Conservation (phyloP, 2,888 invertebrate genomes). For the Schizotus pectinicornis region DNA sequence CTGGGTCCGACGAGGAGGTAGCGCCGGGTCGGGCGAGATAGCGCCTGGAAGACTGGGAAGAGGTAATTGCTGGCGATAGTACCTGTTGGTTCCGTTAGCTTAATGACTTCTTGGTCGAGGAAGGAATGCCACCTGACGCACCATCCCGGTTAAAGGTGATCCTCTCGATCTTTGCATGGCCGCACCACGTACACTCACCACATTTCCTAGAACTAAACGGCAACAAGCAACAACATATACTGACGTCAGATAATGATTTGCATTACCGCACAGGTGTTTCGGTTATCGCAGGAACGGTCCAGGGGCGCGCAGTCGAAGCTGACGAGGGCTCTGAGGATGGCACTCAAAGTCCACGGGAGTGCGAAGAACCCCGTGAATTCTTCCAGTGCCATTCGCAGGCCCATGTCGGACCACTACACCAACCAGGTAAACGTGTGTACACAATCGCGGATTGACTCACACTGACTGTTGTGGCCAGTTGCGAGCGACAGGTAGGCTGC, state of each 20-base stretch:
- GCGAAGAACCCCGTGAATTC: slow-evolving; percentile 79
- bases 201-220: slow-evolving; percentile 38
- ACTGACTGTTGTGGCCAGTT: slow-evolving; percentile 47
- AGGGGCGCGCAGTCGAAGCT: slow-evolving; percentile 13
- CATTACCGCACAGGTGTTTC: slow-evolving; percentile 19
- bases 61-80: slow-evolving; percentile 20
- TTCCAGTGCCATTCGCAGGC: slow-evolving; percentile 85
- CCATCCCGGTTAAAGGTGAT: slow-evolving; percentile 6
- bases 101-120: slow-evolving; percentile 17
- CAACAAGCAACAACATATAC: slow-evolving; percentile 32
- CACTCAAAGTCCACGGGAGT: slow-evolving; percentile 75
- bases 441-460: slow-evolving; percentile 48
- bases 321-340: slow-evolving; percentile 62
- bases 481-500: slow-evolving; percentile 55
- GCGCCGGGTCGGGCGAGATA: too few relatives aligned
- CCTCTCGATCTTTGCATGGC: slow-evolving; percentile 8
- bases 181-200: slow-evolving; percentile 25
- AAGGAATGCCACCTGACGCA: slow-evolving; percentile 14
- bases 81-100: slow-evolving; percentile 30
- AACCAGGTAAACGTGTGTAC: slow-evolving; percentile 29
- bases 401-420: slow-evolving; percentile 34
- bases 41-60: too few relatives aligned
- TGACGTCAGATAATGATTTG: slow-evolving; percentile 39
- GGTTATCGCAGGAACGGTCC: not conserved
- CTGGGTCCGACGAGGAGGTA: too few relatives aligned